Evolutionary conservation across 2,797 vertebrate species (phyloP), one percentile per base, ranked within the genome.

Genomic region (Cetoscarus ocellatus): DNA sequence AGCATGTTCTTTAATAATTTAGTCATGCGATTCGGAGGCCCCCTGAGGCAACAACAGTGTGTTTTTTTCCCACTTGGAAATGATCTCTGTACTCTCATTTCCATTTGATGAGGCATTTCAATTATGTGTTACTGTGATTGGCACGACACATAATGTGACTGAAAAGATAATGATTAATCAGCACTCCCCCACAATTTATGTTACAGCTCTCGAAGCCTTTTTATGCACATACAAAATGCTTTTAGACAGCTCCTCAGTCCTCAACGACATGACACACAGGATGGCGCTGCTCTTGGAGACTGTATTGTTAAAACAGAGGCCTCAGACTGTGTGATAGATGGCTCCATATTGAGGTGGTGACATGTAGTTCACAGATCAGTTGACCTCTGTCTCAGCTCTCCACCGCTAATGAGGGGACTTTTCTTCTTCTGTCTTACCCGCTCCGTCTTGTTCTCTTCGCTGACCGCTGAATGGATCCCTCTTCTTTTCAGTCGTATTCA

Each of bases 321-420:
- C 44, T 36, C 49, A 7, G 57, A 42, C 45, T 49, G 42, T 45
- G 57, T 79, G 87, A 84, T 67, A 63, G 78, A 88, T 85, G 79
- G 79, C 42, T 81, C 61, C 69, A 66, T 82, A 67, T 43, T 53
- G 74, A 87, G 80, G 77, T 73, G 82, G 67, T 61, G 88, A 89
- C 85, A 78, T 17, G 61, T 53, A 53, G 87, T 68, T 85, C 79
- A 82, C 77, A 84, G 78, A 85, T 86, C 78, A 80, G 76, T 56
- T 83, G 82, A 91, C 84, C 87, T 64, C 75, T 38, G 70, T 82
- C 85, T 76, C 12, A 9, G 7, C 64, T 58, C 53, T 73, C 56
- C 44, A 45, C 38, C 1, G 53, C 75, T 90, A 91, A 92, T 82
- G 77, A 87, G 71, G 52, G 76, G 67, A 55, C 66, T 44, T 55